Conservation (phyloP, 2,888 invertebrate genomes). For the Gastrophysa polygoni region DNA sequence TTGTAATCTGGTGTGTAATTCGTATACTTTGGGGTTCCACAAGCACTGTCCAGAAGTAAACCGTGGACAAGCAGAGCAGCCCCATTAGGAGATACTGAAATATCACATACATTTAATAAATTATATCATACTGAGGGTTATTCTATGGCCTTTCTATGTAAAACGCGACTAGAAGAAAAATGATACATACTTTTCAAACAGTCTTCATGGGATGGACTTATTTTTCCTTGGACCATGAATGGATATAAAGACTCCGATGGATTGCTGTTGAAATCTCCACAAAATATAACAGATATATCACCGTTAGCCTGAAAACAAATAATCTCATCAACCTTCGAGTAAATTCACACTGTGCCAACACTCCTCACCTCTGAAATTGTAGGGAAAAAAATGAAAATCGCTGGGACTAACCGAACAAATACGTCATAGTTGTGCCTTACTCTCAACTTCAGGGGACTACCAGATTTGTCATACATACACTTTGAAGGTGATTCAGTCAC, state of each 20-base stretch:
- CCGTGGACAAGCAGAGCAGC: constrained; percentile 42
- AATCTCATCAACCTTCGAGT: no score
- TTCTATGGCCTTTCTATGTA: no score
- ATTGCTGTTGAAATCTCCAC: constrained; percentile 93
- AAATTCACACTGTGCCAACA: no score
- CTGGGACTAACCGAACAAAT: no score
- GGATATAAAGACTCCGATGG: constrained; percentile 83
- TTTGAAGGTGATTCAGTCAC: no score
- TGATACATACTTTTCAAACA: constrained; percentile 78
- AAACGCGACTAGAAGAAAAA: background rate
- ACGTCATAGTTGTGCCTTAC: no score
- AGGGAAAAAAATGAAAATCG: no score
- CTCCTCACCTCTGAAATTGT: no score
- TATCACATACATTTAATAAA: constrained; percentile 11
- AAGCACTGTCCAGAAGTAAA: constrained; percentile 74
- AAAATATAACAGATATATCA: constrained; percentile 74
- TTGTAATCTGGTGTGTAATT: constrained; percentile 83
- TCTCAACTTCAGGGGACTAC: no score
- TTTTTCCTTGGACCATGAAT: constrained; percentile 72
- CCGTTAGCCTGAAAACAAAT: constrained; percentile 39
- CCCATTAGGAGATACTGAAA: constrained; percentile 66
- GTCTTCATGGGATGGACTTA: constrained; percentile 70
- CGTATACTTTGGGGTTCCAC: constrained; percentile 82
- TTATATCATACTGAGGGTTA: no score
- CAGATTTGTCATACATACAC: no score